Evolutionary conservation across 2,888 invertebrate species (phyloP), one percentile per base, ranked within the genome.

Genomic region (Archaeoteleia sp.): DNA sequence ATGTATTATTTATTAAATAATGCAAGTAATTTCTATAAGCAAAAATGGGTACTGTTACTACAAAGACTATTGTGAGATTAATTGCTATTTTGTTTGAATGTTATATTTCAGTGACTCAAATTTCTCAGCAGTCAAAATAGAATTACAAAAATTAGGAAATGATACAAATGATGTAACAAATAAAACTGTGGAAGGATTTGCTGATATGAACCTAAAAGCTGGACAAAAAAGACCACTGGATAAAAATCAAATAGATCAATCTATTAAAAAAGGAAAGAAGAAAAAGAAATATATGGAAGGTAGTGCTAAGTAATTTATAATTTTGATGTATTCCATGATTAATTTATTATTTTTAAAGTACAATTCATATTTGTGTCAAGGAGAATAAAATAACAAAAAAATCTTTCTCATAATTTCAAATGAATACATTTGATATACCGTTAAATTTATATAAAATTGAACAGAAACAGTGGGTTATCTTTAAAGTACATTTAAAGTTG

Each of bases 181-280:
- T 29, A 54, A 54, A 10, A 39, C 65, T 27, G 20, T 55, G 10
- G 39, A 49, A 43, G 54, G 49, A 27, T 42, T 63, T 30, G 42
- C 58, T 17, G 55, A 23, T 43, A 13, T 66, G 8, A 57, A 55
- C 13, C 30, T 57, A 3, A 55, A 53, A 40, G 6, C 27, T 15
- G 48, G 57, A 27, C 55, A 66, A 46, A 69, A 69, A 55, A 51
- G 69, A 15, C 34, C 46, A 0, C 23, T 35, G 1, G 13, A n/a
- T n/a, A n/a, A n/a, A n/a, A n/a, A n/a, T n/a, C n/a, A n/a, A n/a
- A n/a, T n/a, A 10, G 58, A 53, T 39, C 46, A 15, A 9, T 1
- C 13, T 1, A 14, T 10, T 8, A 45, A 40, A 6, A 39, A 17
- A 10, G 10, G 1, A 1, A 7, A 9, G 7, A 20, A 10, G 32